Evolutionary conservation across 2,888 invertebrate species (phyloP).

Genomic region (Schrankia costaestrigalis): DNA sequence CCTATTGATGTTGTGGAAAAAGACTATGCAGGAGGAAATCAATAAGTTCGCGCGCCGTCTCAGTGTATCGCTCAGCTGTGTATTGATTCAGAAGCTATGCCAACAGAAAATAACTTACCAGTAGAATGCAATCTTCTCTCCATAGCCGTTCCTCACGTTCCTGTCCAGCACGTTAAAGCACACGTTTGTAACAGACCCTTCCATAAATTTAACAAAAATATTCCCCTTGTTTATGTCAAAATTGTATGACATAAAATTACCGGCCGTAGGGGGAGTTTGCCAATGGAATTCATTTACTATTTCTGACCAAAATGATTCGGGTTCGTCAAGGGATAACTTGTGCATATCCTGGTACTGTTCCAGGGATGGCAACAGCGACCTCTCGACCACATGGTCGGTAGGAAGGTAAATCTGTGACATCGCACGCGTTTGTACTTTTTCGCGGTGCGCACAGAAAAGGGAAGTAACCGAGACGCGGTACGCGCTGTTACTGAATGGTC

Average conservation of each 20-base stretch:
- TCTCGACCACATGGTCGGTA: constrained; percentile 84
- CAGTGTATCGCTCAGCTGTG: constrained; percentile 65
- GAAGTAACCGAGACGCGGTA: constrained; percentile 8
- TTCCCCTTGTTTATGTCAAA: constrained; percentile 94
- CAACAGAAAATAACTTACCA: constrained; percentile 85
- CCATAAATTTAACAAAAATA: constrained; percentile 96
- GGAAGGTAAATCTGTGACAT: constrained; percentile 84
- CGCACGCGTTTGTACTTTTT: constrained; percentile 33
- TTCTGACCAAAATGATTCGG: constrained; percentile 95
- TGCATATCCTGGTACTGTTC: constrained; percentile 92
- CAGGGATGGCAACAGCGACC: constrained; percentile 76
- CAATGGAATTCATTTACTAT: constrained; percentile 97
- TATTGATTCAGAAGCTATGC: constrained; percentile 52
- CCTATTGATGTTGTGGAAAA: constrained; percentile 5
- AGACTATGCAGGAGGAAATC: constrained; percentile 48
- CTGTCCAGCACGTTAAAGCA: constrained; percentile 97
- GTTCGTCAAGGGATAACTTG: constrained; percentile 91
- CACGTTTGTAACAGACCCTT: constrained; percentile 96
- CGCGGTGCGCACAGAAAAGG: constrained; percentile 12
- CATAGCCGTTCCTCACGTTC: constrained; percentile 92
- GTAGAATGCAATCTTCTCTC: constrained; percentile 95
- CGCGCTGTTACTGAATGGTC: constrained; percentile 15
- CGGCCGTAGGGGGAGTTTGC: constrained; percentile 88
- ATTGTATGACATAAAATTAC: constrained; percentile 93
- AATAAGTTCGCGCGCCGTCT: constrained; percentile 69